Evolutionary conservation across 2,113 vertebrate genomes (phyloP).

Genomic region (Isichthys henryi): DNA sequence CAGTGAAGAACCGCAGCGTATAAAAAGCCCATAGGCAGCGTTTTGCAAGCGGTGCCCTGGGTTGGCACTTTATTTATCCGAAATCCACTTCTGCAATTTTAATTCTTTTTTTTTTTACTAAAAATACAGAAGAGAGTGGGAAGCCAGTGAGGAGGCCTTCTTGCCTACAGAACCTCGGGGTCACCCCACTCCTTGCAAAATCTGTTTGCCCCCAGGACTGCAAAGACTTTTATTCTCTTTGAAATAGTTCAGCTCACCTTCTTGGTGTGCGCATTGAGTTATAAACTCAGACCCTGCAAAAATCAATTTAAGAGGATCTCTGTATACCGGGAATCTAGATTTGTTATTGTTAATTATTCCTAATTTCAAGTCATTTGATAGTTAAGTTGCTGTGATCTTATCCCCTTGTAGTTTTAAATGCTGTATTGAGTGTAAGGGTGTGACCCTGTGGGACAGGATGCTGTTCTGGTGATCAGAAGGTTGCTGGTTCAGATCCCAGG

Average conservation of each 20-base stretch:
- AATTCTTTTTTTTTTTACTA: not conserved
- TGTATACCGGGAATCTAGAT: not conserved
- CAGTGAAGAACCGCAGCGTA: not conserved
- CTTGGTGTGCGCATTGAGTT: not conserved
- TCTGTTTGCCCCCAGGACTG: not conserved
- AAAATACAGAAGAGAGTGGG: slow-evolving; percentile 4
- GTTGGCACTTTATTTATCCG: not conserved
- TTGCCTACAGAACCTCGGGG: not conserved
- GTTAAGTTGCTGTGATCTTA: not conserved
- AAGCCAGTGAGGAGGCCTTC: not conserved
- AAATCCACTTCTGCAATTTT: not conserved
- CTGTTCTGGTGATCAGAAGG: not conserved
- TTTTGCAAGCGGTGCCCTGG: not conserved
- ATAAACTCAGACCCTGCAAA: not conserved
- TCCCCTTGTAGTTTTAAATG: not conserved
- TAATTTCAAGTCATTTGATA: not conserved
- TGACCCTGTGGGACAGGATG: not conserved
- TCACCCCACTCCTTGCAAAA: not conserved
- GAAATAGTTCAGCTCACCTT: not conserved
- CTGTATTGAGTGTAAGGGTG: not conserved
- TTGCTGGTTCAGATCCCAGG: not conserved
- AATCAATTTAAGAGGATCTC: not conserved
- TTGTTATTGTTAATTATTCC: not conserved
- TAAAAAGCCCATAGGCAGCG: not conserved
- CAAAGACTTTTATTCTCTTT: not conserved